Base-by-base conservation (phyloP, 2,888 invertebrate species). In the Drosophila eohydei region DNA sequence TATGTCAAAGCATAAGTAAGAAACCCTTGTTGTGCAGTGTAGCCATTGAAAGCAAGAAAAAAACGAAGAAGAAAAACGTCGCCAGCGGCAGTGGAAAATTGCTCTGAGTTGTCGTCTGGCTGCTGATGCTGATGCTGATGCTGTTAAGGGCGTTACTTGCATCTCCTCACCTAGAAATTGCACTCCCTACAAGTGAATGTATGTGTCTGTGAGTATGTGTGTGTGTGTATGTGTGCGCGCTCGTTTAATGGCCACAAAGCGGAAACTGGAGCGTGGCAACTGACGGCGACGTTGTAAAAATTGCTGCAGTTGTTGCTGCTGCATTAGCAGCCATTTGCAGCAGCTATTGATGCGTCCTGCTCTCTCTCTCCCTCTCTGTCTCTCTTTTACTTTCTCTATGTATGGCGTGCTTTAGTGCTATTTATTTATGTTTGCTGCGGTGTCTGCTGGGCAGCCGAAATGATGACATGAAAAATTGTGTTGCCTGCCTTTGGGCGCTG, bases 291-390 rank as follows among this genome's bases (percentile, higher is more conserved):
- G 59, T 46, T 75, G 63, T 62, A 73, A 70, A 70, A 76, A 77
- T 73, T 76, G 78, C 78, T 67, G 75, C 71, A 80, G 80, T 78
- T 78, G 80, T 73, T 74, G 74, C 80, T 81, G 85, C 75, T 85
- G 83, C 83, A 84, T 84, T 84, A 84, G 85, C 85, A 83, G 83
- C 83, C 85, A 83, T 85, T 85, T 85, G 83, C 83, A 85, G 83
- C 74, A 73, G 82, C 81, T 71, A 83, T 85, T 83, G 85, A 79
- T 81, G 83, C 61, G 69, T 44, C 48, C 36, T 51, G 14, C 46
- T 54, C 28, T 36, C 21, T 51, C 44, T 56, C 9, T 21, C 44
- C 30, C 14, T 16, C 16, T 56, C 11, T 21, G 48, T 48, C 38
- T 58, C 11, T 60, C 44, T 59, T n/a, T 28, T 21, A 54, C 34